Base-by-base conservation (phyloP, 2,888 invertebrate genomes). In the Pandemis cinnamomeana region DNA sequence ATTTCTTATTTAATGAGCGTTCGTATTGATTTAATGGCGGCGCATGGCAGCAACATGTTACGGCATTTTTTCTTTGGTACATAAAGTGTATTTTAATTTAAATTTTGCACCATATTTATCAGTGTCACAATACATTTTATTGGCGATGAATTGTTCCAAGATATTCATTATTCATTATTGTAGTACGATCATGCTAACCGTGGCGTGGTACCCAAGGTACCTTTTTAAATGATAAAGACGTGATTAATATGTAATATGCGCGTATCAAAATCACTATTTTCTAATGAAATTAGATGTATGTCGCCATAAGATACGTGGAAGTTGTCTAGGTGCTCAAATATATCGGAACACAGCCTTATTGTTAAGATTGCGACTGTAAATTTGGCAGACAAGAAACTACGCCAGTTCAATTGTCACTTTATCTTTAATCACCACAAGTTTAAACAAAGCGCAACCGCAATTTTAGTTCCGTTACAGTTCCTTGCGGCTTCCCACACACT, bases 401-500 rank as follows among this genome's bases (percentile, higher is more conserved):
- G 41, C 36, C 36, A 60, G 20, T 20, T n/a, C 46, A 13, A 55
- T 60, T 48, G 36, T 58, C 20, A 60, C 27, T 61, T 67, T 41
- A 61, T 41, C 15, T 67, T 53, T 48, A 8, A 36, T 44, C 55
- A 62, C 66, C 44, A 61, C 53, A 44, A 70, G 51, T 64, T 69
- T 73, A 71, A 67, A 42, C 66, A 72, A 67, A 67, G 66, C 55
- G 15, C 51, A 46, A 58, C 73, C 70, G 55, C 66, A 61, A 67
- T 67, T 55, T 36, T 44, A 67, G 66, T 74, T 67, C 61, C 62
- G 60, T 71, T 60, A 71, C 67, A 66, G 53, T 74, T 61, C 53
- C 69, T 66, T 63, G 72, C 51, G 58, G 67, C 61, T 74, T 71
- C 74, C 74, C 74, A 74, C 74, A 55, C 61, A 46, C 67, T 74